Conservation (phyloP, 2,888 invertebrate genomes). For the Limnephilus rhombicus region DNA sequence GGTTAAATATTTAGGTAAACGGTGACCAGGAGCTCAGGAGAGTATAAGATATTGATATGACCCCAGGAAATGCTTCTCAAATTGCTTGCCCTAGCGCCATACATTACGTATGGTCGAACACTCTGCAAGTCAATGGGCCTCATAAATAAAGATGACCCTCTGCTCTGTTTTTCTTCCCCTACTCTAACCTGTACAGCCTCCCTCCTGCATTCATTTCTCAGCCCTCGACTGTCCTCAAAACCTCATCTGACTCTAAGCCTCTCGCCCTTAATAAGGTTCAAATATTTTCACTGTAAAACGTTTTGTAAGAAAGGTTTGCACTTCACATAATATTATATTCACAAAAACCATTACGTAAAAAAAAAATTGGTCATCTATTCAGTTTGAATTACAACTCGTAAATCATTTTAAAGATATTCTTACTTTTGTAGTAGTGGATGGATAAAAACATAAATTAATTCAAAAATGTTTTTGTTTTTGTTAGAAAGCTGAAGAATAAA, state of each 20-base stretch:
- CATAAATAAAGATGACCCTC: conserved; percentile 66
- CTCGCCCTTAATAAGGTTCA: conserved; percentile 21
- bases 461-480: too few species aligned
- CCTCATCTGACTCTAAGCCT: conserved; percentile 35
- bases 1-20: background rate
- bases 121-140: conserved; percentile 64
- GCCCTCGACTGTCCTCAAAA: conserved; percentile 2
- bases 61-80: background rate
- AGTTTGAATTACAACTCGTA: background rate
- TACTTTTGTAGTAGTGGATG: too few species aligned
- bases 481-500: too few species aligned
- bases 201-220: conserved; percentile 41
- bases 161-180: conserved; percentile 54
- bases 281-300: conserved; percentile 5
- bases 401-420: too few species aligned
- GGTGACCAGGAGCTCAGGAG: background rate
- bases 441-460: too few species aligned
- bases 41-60: conserved; percentile 5
- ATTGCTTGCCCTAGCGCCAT: conserved; percentile 55
- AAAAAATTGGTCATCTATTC: background rate
- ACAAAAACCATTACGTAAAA: background rate
- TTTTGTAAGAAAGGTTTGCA: background rate
- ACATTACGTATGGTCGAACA: conserved; percentile 63
- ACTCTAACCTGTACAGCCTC: conserved; percentile 27
- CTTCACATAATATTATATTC: background rate